Evolutionary conservation across 1,140 invertebrate species (phyloP), one percentile per base, ranked within the genome.

Genomic region (Drosophila littoralis): DNA sequence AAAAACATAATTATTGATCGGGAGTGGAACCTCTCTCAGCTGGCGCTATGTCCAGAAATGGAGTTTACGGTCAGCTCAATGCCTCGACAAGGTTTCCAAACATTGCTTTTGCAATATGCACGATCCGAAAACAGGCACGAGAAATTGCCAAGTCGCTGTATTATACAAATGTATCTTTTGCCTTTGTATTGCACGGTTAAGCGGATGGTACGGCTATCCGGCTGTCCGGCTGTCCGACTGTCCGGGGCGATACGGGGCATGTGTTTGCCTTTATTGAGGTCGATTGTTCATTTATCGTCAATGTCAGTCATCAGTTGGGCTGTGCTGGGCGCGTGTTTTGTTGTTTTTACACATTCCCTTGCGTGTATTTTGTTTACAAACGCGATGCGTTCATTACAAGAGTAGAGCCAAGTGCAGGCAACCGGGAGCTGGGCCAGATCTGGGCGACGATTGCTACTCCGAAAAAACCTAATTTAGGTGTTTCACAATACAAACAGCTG

Each of bases 251-350:
- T 40, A 17, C 35, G 51, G 68, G 51, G 60, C 59, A 55, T 54
- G 8, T 72, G 38, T 57, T 35, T 64, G 59, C 42, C 73, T 82
- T 82, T 84, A 84, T 84, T 84, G 81, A 84, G 81, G 81, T 84
- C 81, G 81, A 84, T 84, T 84, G 81, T 81, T 84, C 81, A 84
- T 84, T 84, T 84, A 84, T 84, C 81, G 81, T 85, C 81, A 84
- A 84, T 84, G 81, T 84, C 81, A 84, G 81, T 84, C 81, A 77
- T 81, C 81, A 74, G 81, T 77, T 84, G 81, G 81, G 60, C 77
- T 84, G 77, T 60, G 40, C 65, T 69, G 79, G 66, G 68, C 52
- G 74, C 74, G 69, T 85, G 81, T 69, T 80, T 84, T 84, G 81
- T 84, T 84, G 81, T 70, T 66, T 85, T 85, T 70, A 85, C 81